These are phyloP conservation scores for Sinonovacula constricta DNA, from an alignment of 1,140 invertebrate species.

Conservation along the genomic window DNA sequence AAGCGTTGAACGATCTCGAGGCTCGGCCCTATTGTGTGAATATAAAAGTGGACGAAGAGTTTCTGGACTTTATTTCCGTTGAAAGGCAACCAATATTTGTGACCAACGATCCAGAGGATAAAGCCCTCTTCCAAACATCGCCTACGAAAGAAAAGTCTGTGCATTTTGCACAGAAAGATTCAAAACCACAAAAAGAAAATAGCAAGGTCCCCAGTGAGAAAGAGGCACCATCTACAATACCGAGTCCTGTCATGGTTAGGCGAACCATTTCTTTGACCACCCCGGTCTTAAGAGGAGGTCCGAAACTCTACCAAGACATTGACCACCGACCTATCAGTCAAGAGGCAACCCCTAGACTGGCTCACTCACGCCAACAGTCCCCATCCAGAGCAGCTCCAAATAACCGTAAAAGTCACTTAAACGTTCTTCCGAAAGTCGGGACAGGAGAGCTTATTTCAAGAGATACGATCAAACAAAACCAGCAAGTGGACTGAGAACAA, in stretches of 20 bases:
- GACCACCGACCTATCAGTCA: slow-evolving; percentile 11
- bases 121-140: slow-evolving; percentile 9
- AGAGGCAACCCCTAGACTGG: slow-evolving; percentile 21
- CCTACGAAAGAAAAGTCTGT: slow-evolving; percentile 36
- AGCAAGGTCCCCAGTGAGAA: slow-evolving; percentile 15
- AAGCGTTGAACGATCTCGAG: slow-evolving; percentile 40
- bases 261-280: slow-evolving; percentile 41
- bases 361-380: not conserved
- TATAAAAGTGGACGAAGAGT: slow-evolving; percentile 35
- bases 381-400: slow-evolving; percentile 20
- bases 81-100: slow-evolving; percentile 37
- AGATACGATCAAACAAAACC: slow-evolving; percentile 25
- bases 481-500: not conserved
- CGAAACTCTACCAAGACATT: slow-evolving; percentile 34
- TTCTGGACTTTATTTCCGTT: slow-evolving; percentile 44
- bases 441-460: slow-evolving; percentile 30
- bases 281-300: slow-evolving; percentile 2
- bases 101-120: not conserved
- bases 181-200: not conserved
- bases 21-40: slow-evolving; percentile 26
- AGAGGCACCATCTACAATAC: slow-evolving; percentile 37
- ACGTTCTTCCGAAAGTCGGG: slow-evolving; percentile 39
- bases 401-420: slow-evolving; percentile 9
- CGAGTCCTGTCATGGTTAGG: slow-evolving; percentile 39
- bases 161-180: not conserved